Percentiles rank a stretch among this genome's conserved stretches.
phyloP scores from a whole-genome alignment of 1,140 invertebrate genomes.

The Lysiphlebus fabarum region DNA sequence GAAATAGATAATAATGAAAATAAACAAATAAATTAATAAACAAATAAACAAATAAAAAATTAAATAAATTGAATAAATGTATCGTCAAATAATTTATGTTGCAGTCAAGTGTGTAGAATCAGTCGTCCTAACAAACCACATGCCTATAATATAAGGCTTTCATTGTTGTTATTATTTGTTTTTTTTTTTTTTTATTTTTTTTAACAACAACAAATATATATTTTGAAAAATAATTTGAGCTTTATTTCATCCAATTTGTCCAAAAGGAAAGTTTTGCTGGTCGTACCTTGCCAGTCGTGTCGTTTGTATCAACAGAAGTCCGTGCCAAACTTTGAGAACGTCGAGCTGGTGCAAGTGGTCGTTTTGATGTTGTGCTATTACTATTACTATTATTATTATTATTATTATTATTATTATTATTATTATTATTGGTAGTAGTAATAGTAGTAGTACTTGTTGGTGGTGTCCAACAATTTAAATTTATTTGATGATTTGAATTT shows the following conservation, averaged over 20 bases:
- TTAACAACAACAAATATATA: not conserved
- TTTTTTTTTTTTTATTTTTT: too few relatives aligned
- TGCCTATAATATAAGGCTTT: too few relatives aligned
- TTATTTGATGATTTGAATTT: too few relatives aligned
- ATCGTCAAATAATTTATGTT: too few relatives aligned
- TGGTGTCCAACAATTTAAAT: too few relatives aligned
- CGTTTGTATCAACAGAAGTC: conserved; percentile 39
- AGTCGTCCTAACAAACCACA: too few relatives aligned
- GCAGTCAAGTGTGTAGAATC: too few relatives aligned
- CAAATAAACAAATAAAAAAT: not conserved
- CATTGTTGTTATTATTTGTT: not conserved
- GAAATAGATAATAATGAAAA: too few relatives aligned
- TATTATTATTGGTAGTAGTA: conserved; percentile 18
- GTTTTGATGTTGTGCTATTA: conserved; percentile 40
- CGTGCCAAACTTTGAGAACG: conserved; percentile 46
- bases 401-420: conserved; percentile 19
- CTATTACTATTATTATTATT: conserved; percentile 19
- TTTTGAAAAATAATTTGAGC: not conserved
- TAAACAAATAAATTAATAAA: conserved; percentile 4
- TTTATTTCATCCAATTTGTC: conserved; percentile 63
- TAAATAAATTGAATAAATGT: too few relatives aligned
- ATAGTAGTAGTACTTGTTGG: too few relatives aligned
- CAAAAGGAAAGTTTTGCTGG: conserved; percentile 63
- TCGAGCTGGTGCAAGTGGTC: conserved; percentile 48
- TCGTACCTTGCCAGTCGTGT: conserved; percentile 64